Conservation (phyloP, 2,113 vertebrate genomes). For the Mus musculus region GRCm39 chr2:40310001-40310500, state of each 20-base stretch:
- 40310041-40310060: neutral
- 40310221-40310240: neutral
- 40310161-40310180: neutral
- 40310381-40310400: neutral
- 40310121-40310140: neutral
- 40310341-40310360: neutral
- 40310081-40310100: neutral
- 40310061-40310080: neutral
- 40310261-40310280: neutral
- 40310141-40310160: neutral
- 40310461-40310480: neutral
- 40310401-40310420: neutral
- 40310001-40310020: neutral
- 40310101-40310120: neutral
- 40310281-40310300: neutral
- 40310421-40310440: neutral
- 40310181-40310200: neutral
- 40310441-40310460: neutral
- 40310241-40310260: neutral
- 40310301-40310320: neutral
- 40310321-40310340: neutral
- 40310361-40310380: neutral
- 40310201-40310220: neutral
- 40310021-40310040: neutral
- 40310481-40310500: neutral